Conservation (phyloP, 2,888 invertebrate genomes). For the Caenorhabditis sp. region DNA sequence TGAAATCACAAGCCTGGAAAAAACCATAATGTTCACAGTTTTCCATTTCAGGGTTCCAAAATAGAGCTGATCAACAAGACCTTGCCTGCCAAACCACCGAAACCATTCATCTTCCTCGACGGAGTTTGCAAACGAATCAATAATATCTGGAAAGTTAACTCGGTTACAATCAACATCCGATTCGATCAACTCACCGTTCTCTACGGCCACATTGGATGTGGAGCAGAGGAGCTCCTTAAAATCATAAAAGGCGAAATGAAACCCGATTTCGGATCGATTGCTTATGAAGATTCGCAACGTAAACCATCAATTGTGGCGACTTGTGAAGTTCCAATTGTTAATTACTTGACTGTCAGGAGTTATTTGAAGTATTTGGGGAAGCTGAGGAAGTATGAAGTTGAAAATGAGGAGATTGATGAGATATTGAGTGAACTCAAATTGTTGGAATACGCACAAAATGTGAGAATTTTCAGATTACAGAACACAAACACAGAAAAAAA, state of each 20-base stretch:
- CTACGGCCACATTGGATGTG: constrained; percentile 32
- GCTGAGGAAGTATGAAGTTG: neutral
- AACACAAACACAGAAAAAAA: too few species aligned
- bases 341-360: constrained; percentile 14
- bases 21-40: too few species aligned
- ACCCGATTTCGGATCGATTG: constrained; percentile 22
- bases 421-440: neutral
- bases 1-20: too few species aligned
- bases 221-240: constrained; percentile 15
- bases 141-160: constrained; percentile 20
- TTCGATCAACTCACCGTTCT: constrained; percentile 18
- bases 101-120: constrained; percentile 8
- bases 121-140: constrained; percentile 24
- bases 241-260: constrained; percentile 16
- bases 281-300: constrained; percentile 13
- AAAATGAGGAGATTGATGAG: neutral
- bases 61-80: neutral
- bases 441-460: neutral
- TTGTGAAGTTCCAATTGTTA: constrained; percentile 15
- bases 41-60: neutral
- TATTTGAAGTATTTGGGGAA: constrained; percentile 4
- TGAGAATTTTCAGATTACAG: too few species aligned
- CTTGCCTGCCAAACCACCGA: neutral
- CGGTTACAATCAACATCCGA: constrained; percentile 8
- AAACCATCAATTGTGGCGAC: constrained; percentile 6